These are phyloP conservation scores for Ephialtes manifestator DNA, from an alignment of 2,888 invertebrate species.

Conservation along the genomic window DNA sequence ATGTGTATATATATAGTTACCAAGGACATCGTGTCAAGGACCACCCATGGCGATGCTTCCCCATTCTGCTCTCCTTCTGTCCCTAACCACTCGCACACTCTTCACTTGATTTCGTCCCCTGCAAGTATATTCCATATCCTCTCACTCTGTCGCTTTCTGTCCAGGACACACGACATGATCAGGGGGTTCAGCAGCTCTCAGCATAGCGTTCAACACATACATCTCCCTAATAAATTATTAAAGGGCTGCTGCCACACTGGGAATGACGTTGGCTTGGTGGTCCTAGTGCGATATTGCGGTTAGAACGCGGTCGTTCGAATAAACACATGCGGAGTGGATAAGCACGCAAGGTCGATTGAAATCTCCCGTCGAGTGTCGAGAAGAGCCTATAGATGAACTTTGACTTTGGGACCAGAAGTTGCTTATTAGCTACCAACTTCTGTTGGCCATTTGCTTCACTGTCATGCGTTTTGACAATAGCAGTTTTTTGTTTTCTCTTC, in stretches of 20 bases:
- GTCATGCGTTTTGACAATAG: not conserved
- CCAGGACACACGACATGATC: slow-evolving; percentile 85
- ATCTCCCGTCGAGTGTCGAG: slow-evolving; percentile 37
- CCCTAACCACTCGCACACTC: slow-evolving; percentile 51
- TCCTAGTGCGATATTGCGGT: slow-evolving; percentile 69
- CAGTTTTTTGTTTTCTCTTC: not conserved
- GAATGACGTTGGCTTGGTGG: slow-evolving; percentile 80
- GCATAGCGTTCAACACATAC: slow-evolving; percentile 70
- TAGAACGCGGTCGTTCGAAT: slow-evolving; percentile 63
- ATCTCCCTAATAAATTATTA: slow-evolving; percentile 85
- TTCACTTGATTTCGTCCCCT: slow-evolving; percentile 51
- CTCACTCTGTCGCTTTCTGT: slow-evolving; percentile 74
- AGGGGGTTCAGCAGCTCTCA: slow-evolving; percentile 72
- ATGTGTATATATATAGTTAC: slow-evolving; percentile 67
- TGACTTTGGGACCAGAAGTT: slow-evolving; percentile 14
- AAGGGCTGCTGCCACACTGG: slow-evolving; percentile 82
- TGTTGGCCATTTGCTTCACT: not conserved
- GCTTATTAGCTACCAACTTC: not conserved
- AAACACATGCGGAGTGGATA: slow-evolving; percentile 48
- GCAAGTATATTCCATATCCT: slow-evolving; percentile 46
- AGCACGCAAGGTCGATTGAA: slow-evolving; percentile 42
- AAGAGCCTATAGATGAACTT: not conserved
- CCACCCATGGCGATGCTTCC: slow-evolving; percentile 82
- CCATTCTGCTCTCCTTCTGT: slow-evolving; percentile 70
- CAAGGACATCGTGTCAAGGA: slow-evolving; percentile 83